Evolutionary conservation across 2,888 invertebrate genomes (phyloP), one percentile per base, ranked within the genome.

Genomic region (Drosophila neoperkinsi): DNA sequence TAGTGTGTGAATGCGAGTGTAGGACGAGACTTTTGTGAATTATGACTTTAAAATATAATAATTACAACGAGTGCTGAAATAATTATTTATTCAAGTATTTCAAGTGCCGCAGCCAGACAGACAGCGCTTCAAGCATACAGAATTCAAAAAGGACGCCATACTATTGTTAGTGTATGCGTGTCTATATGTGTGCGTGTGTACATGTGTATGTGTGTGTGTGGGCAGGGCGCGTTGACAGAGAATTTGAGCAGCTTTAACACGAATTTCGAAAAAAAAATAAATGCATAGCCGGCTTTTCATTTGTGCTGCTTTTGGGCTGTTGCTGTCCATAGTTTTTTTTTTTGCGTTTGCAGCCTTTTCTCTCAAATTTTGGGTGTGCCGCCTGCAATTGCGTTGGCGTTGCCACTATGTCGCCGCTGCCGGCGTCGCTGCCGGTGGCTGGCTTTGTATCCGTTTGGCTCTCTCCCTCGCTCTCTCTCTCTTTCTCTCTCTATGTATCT

Each of bases 281-380:
- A 25, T 34, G 33, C 2, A 9, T 34, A 41, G 46, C 36, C 46
- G 43, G 52, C 36, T 41, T 61, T 65, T 61, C 49, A 49, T 61
- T 62, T 16, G 11, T 28, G 30, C 1, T 43, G 33, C 11, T 30
- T 38, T 28, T 63, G 16, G 46, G 16, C 21, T 46, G 46, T 46
- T 46, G 49, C 56, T 80, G 58, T 66, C 46, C 59, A 74, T 66
- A 74, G 60, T 62, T 76, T 76, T 81, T 66, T 59, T 69, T 63
- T 65, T 73, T 69, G 46, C 25, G 46, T 25, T 74, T 71, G 73
- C 69, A 70, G 75, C 73, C 74, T 81, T 82, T 84, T 88, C 65
- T 71, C 58, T 71, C 58, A 76, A 74, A 74, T 91, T 90, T 91
- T 91, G 91, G 91, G 91, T 91, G 91, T 91, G 91, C 91, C 91